Evolutionary conservation across 2,797 vertebrate species (phyloP).

Genomic region (Glyptemys insculpta): DNA sequence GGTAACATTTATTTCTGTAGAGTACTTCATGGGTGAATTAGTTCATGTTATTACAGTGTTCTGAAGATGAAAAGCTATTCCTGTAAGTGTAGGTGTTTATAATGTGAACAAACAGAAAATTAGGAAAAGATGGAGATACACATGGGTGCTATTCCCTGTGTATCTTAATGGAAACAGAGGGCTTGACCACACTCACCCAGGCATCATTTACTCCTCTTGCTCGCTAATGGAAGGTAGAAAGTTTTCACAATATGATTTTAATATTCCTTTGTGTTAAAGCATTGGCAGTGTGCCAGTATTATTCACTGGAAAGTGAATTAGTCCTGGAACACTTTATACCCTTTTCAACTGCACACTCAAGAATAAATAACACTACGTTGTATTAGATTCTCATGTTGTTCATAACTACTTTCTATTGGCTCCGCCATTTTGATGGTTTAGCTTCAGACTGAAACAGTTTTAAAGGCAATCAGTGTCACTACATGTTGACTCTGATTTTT

Average conservation of each 20-base stretch:
- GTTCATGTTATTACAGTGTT: not conserved
- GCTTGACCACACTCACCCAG: not conserved
- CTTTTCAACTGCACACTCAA: not conserved
- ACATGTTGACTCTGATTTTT: not conserved
- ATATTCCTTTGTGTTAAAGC: not conserved
- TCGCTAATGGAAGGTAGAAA: not conserved
- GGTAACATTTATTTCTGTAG: slow-evolving; percentile 1
- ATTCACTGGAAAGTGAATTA: not conserved
- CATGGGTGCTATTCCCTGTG: not conserved
- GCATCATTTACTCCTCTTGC: not conserved
- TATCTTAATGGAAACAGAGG: not conserved
- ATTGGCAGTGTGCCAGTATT: not conserved
- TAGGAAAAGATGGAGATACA: not conserved
- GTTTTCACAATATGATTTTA: not conserved
- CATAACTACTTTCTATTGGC: not conserved
- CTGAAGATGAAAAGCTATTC: not conserved
- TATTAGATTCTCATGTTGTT: not conserved
- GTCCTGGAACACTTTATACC: not conserved
- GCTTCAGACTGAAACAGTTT: not conserved
- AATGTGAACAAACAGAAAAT: not conserved
- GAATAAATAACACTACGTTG: not conserved
- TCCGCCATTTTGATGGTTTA: not conserved
- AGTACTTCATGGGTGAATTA: not conserved
- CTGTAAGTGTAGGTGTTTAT: not conserved
- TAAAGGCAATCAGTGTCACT: not conserved